Conservation (phyloP, 2,113 vertebrate genomes). For the Platysteira castanea region DNA sequence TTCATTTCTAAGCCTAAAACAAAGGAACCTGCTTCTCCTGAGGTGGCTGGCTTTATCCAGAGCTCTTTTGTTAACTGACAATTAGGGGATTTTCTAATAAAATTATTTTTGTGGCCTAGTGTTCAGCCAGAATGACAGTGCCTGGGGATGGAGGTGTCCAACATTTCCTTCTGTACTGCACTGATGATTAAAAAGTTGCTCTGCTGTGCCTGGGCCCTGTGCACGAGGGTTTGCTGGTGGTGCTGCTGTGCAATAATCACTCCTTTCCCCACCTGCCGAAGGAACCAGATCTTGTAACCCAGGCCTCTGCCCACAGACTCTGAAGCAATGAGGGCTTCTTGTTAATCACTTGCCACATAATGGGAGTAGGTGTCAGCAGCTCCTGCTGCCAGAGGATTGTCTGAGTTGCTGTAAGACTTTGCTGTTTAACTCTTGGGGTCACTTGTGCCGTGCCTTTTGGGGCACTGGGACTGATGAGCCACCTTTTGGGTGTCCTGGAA, state of each 20-base stretch:
- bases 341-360: neutral
- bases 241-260: neutral
- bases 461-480: neutral
- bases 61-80: neutral
- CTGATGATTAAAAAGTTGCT: neutral
- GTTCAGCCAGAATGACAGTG: neutral
- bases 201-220: neutral
- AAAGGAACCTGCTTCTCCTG: neutral
- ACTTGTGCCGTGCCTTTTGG: neutral
- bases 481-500: neutral
- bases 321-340: neutral
- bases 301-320: neutral
- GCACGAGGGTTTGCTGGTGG: neutral
- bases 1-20: neutral
- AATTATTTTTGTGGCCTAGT: neutral
- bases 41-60: neutral
- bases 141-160: neutral
- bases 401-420: neutral
- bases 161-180: neutral
- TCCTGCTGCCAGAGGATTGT: neutral
- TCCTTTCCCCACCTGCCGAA: neutral
- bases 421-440: neutral
- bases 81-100: neutral
- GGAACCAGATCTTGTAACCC: neutral
- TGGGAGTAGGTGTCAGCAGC: accelerated